A percentile compares a stretch with the other conserved stretches of the same genome.
Evolutionary conservation across 2,113 vertebrate genomes (phyloP).

Genomic region (Nycticebus coucang): DNA sequence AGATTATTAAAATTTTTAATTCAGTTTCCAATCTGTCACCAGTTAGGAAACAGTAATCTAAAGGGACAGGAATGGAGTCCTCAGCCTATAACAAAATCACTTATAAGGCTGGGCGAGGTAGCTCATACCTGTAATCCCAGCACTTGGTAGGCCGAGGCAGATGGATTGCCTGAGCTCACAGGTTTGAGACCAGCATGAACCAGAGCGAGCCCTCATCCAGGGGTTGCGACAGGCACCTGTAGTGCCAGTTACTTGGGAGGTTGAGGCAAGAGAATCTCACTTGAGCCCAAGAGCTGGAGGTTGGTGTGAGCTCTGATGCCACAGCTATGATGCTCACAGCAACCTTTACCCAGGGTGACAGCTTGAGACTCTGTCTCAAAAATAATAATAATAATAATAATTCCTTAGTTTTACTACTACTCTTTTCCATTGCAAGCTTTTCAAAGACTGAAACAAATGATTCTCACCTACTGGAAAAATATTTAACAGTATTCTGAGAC

Average conservation of each 20-base stretch:
- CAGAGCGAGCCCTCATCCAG: no score
- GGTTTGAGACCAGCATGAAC: neutral
- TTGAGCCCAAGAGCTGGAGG: no score
- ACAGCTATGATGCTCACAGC: no score
- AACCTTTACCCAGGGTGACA: no score
- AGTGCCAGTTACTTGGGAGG: no score
- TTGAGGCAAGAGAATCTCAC: no score
- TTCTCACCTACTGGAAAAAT: neutral
- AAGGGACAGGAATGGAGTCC: neutral
- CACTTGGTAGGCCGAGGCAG: no score
- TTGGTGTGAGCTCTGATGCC: no score
- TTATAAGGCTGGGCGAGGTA: neutral
- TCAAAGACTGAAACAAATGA: conserved; percentile 42
- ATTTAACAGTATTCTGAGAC: neutral
- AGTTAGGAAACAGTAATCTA: conserved; percentile 41
- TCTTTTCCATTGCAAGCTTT: neutral
- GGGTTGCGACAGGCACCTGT: no score
- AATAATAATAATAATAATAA: neutral
- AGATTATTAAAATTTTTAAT: conserved; percentile 66
- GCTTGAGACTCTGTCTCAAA: no score
- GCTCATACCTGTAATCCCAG: no score
- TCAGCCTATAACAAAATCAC: conserved; percentile 1
- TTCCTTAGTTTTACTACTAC: neutral
- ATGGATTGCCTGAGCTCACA: no score
- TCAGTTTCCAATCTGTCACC: conserved; percentile 58